phyloP scores from a whole-genome alignment of 1,140 invertebrate species.

The Drosophila mojavensis region DNA sequence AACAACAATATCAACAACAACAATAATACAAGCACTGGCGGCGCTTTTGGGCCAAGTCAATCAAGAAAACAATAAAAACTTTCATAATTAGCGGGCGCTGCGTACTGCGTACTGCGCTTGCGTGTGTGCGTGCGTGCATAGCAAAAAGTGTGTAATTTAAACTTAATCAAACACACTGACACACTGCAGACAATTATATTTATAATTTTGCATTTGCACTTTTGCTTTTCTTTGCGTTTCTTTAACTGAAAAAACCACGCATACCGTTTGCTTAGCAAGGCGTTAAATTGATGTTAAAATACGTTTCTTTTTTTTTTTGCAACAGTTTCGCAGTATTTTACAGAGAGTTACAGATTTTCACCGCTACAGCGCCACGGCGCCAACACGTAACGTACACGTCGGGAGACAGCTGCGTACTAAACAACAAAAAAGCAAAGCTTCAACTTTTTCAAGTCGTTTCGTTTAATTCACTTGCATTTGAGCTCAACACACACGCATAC shows the following conservation, averaged over 20 bases:
- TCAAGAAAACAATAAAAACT: constrained; percentile 53
- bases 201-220: constrained; percentile 68
- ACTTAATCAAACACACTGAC: constrained; percentile 70
- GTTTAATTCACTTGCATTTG: constrained; percentile 74
- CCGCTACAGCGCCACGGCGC: constrained; percentile 67
- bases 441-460: constrained; percentile 80
- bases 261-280: constrained; percentile 68
- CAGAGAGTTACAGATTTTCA: constrained; percentile 63
- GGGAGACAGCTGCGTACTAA: constrained; percentile 70
- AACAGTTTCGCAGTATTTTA: constrained; percentile 30
- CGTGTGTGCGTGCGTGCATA: constrained; percentile 17
- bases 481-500: constrained; percentile 35
- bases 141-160: constrained; percentile 33
- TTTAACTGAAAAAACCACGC: constrained; percentile 47
- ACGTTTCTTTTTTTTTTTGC: constrained; percentile 19
- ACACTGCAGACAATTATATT: constrained; percentile 58
- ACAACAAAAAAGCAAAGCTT: constrained; percentile 75
- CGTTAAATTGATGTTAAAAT: constrained; percentile 42
- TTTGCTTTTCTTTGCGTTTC: constrained; percentile 62
- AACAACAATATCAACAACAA: neutral
- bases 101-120: constrained; percentile 70
- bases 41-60: constrained; percentile 32
- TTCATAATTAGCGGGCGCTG: constrained; percentile 75
- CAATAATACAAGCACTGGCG: neutral
- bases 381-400: constrained; percentile 70